These are phyloP conservation scores for Chlorodrepanis virens DNA, from an alignment of 2,113 vertebrate species.

Conservation along the genomic window DNA sequence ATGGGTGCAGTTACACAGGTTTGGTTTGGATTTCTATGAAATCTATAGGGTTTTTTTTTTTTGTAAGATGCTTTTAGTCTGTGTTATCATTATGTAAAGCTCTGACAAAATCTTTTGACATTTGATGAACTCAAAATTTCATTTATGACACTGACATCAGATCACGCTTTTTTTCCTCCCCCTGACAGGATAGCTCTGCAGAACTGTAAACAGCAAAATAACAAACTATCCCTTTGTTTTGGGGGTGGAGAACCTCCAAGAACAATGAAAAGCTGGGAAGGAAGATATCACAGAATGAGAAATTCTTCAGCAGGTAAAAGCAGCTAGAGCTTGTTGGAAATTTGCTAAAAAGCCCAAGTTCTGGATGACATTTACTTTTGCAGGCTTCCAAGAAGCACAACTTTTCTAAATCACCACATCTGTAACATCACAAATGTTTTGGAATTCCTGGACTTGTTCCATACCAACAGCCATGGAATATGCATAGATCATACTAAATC, in stretches of 20 bases:
- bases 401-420: not conserved
- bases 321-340: not conserved
- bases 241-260: not conserved
- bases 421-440: not conserved
- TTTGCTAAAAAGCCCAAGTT: not conserved
- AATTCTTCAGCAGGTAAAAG: not conserved
- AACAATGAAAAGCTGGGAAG: not conserved
- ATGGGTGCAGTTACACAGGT: not conserved
- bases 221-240: not conserved
- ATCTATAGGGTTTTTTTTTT: not conserved
- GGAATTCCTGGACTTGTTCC: not conserved
- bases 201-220: not conserved
- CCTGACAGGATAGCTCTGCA: fast-evolving
- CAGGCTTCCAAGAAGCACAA: not conserved
- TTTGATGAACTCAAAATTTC: not conserved
- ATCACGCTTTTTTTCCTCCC: not conserved
- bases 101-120: not conserved
- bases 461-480: not conserved
- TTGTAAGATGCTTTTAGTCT: not conserved
- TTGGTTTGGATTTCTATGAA: not conserved
- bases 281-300: not conserved
- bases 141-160: not conserved
- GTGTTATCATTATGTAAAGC: not conserved
- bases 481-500: not conserved
- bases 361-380: not conserved